Evolutionary conservation across 1,140 invertebrate species (phyloP).

Genomic region (Lepidotrigona ventralis): DNA sequence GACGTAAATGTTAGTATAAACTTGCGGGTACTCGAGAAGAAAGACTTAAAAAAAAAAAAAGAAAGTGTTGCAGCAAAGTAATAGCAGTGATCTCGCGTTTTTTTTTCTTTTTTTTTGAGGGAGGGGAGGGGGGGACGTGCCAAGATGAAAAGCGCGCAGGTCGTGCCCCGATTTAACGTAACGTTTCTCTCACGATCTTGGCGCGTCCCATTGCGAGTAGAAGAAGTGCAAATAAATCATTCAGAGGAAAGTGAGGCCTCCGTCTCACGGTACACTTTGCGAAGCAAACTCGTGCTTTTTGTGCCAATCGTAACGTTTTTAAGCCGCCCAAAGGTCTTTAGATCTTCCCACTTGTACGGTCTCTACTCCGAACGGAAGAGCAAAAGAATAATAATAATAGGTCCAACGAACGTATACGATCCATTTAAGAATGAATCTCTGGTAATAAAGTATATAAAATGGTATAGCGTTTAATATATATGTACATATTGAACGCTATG

Average conservation of each 20-base stretch:
- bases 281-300: constrained; percentile 10
- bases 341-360: constrained; percentile 1
- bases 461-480: not conserved
- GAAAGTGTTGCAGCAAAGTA: not conserved
- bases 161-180: constrained; percentile 11
- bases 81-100: constrained; percentile 12
- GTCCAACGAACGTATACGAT: constrained; percentile 48
- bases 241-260: not conserved
- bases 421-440: constrained; percentile 3
- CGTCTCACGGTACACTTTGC: not conserved
- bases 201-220: not conserved
- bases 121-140: not conserved
- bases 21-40: not conserved
- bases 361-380: not conserved
- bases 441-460: not conserved
- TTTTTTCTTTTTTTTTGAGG: not conserved
- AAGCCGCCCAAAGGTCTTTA: not conserved
- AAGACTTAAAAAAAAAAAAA: not conserved
- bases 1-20: not conserved
- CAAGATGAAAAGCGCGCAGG: constrained; percentile 33
- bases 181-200: not conserved
- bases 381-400: not conserved
- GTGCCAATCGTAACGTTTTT: constrained; percentile 39
- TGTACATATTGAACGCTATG: too few species aligned
- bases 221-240: not conserved